Evolutionary conservation across 2,888 invertebrate genomes (phyloP).

Genomic region (Actias luna): DNA sequence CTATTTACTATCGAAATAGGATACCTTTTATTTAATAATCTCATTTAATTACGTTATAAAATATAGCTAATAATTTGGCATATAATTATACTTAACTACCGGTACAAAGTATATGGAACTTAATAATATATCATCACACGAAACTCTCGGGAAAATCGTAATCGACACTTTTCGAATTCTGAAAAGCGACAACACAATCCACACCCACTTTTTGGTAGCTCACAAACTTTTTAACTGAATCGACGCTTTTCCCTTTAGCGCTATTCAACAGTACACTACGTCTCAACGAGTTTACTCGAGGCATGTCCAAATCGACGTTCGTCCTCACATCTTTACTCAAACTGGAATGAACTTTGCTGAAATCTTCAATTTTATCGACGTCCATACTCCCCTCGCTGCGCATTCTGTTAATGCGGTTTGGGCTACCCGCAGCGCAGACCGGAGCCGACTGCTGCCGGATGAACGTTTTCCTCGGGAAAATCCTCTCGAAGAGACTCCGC

Average conservation of each 20-base stretch:
- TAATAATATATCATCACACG: slow-evolving; percentile 45
- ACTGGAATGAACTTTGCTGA: slow-evolving; percentile 66
- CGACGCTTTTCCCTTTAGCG: slow-evolving; percentile 68
- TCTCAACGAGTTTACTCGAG: slow-evolving; percentile 65
- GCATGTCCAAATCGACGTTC: slow-evolving; percentile 53
- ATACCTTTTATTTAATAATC: background rate
- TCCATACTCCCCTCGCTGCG: slow-evolving; percentile 68
- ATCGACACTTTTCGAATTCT: slow-evolving; percentile 67
- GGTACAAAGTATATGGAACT: background rate
- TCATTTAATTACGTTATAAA: slow-evolving; percentile 3
- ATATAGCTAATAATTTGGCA: background rate
- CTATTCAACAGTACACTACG: slow-evolving; percentile 77
- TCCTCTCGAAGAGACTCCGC: slow-evolving; percentile 59
- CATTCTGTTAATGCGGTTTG: slow-evolving; percentile 62
- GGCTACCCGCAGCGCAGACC: slow-evolving; percentile 54
- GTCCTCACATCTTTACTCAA: slow-evolving; percentile 51
- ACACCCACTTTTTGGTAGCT: slow-evolving; percentile 66
- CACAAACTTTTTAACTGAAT: slow-evolving; percentile 59
- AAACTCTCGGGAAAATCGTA: slow-evolving; percentile 74
- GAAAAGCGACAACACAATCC: slow-evolving; percentile 69
- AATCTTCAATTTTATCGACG: slow-evolving; percentile 44
- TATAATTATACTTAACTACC: background rate
- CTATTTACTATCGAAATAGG: background rate
- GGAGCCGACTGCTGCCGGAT: slow-evolving; percentile 72
- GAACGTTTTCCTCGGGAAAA: slow-evolving; percentile 62